Evolutionary conservation across 2,888 invertebrate species (phyloP), one percentile per base, ranked within the genome.

Genomic region (Drosophila gaucha): DNA sequence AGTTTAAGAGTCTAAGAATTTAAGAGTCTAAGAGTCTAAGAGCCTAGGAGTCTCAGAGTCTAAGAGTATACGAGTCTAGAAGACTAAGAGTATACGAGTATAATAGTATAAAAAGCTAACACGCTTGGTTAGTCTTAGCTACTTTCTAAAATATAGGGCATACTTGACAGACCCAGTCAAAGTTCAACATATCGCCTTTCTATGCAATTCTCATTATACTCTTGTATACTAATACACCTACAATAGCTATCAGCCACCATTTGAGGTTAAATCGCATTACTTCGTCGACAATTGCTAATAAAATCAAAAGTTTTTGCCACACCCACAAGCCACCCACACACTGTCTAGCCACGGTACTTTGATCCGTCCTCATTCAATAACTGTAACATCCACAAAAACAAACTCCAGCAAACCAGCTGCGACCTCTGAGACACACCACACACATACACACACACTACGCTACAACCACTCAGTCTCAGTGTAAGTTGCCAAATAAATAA

Each of bases 251-350:
- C 47, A 14, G 56, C 30, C 50, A 52, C 47, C 30, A 66, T 59
- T 71, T 68, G 64, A 63, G 74, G 64, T 52, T 74, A 76, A 67
- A 70, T 67, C 67, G 60, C 57, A 63, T 72, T 59, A 68, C 58
- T 52, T 16, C 56, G 56, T 71, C 68, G 77, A 74, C 84, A 86
- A 84, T 84, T 75, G 82, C 73, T 76, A 87, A 85, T 82, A 87
- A 80, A 83, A 87, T 85, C 83, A 87, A 87, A 83, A 85, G 78
- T 71, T 72, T 79, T 47, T 41, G 58, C 41, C 36, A 65, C 59
- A 65, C 74, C 55, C 39, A 33, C 20, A 41, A 10, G 6, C 20
- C 31, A 39, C 41, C 62, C 50, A 58, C 54, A 58, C 63, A 44
- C 39, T 63, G 63, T 74, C 73, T 65, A 55, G 43, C 28, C 41